Base-by-base conservation (phyloP, 2,888 invertebrate genomes). In the Cistogaster globosa region DNA sequence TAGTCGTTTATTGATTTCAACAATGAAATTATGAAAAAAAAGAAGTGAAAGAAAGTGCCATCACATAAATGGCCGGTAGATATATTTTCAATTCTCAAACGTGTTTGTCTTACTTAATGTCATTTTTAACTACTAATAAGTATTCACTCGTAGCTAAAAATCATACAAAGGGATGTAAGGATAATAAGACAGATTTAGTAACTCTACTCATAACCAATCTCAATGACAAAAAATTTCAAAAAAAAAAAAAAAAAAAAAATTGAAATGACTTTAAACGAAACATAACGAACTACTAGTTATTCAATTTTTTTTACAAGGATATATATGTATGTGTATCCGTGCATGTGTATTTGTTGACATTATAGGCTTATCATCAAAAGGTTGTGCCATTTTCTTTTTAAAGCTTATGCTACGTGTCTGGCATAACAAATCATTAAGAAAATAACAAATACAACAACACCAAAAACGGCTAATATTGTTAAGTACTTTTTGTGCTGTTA, bases 51-150 rank as follows among this genome's bases (percentile, higher is more conserved):
- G 18, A 72, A 75, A 69, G 69, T 63, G 53, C 58, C 72, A 69
- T 77, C 77, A 58, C 68, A 77, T 32, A 74, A 85, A 82, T 75
- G 78, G 69, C 85, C 85, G 69, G 57, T 82, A 71, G 85, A 78
- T 85, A 82, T 82, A 65, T 76, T 77, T 63, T 77, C n/a, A 51
- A 38, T 57, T 57, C 68, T 68, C 69, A 78, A 69, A 85, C 85
- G 85, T 85, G 82, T 82, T 82, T 78, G 85, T 82, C 82, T 85
- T 85, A 75, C 85, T 85, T 85, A 82, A 85, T 85, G 84, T 75
- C 74, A 78, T 74, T 81, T 85, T 82, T 81, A 81, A 78, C 63
- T 69, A 62, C 38, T 75, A 74, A 68, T 55, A 20, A 65, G 18
- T 55, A 26, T 62, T 62, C 60, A 32, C 20, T 36, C 72, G 8